These are phyloP conservation scores for Pantala flavescens DNA, from an alignment of 1,140 invertebrate genomes.

Conservation along the genomic window DNA sequence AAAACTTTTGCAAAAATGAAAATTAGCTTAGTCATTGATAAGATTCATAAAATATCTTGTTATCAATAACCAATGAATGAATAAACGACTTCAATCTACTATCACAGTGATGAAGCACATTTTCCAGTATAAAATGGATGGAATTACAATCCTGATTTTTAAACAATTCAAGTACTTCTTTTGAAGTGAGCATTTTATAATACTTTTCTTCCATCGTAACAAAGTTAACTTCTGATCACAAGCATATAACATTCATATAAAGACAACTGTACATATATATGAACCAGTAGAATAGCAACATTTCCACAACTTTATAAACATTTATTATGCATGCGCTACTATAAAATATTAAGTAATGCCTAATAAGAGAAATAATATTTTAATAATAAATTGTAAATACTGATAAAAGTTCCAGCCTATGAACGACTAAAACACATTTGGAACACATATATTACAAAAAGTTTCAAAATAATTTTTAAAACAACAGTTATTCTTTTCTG, in stretches of 20 bases:
- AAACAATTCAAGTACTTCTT: not conserved
- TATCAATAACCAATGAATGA: not conserved
- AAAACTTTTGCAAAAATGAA: no score
- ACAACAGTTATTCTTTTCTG: not conserved
- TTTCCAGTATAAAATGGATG: not conserved
- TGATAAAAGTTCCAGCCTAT: not conserved
- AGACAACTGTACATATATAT: conserved; percentile 7
- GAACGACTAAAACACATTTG: not conserved
- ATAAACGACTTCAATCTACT: not conserved
- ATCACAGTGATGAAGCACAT: not conserved
- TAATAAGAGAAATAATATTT: not conserved
- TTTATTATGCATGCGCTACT: not conserved
- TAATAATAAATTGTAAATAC: not conserved
- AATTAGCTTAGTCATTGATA: no score
- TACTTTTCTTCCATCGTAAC: not conserved
- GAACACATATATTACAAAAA: not conserved
- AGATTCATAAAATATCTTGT: no score
- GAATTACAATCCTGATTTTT: not conserved
- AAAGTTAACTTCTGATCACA: conserved; percentile 3
- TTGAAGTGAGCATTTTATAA: not conserved
- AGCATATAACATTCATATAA: conserved; percentile 4
- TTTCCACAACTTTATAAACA: not conserved
- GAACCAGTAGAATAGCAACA: conserved; percentile 1
- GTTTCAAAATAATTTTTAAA: conserved; percentile 6
- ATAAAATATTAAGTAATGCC: not conserved